These are phyloP conservation scores for Actinopyga echinites DNA, from an alignment of 53 echinoderm and acorn worm genomes.

Conservation along the genomic window DNA sequence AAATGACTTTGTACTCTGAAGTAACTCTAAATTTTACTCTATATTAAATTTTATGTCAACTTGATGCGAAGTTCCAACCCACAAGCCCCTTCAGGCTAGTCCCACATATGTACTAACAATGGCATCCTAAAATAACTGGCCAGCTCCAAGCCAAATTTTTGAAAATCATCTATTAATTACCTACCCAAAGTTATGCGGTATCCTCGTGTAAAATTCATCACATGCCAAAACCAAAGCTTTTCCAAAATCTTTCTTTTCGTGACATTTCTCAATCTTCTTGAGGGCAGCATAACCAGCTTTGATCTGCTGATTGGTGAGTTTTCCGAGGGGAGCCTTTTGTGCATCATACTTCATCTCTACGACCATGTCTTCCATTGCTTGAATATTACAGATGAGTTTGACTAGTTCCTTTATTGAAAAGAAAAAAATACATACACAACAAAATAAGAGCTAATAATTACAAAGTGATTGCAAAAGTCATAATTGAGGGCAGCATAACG, in stretches of 20 bases:
- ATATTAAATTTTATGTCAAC: no score
- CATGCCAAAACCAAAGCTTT: slow-evolving; percentile 86
- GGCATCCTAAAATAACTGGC: no score
- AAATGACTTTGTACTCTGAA: no score
- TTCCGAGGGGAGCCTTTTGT: slow-evolving; percentile 96
- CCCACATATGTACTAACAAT: no score
- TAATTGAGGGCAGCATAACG: background rate
- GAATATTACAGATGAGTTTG: slow-evolving; percentile 82
- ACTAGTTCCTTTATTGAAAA: slow-evolving; percentile 65
- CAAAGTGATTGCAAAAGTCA: no score
- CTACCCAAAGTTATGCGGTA: slow-evolving; percentile 98
- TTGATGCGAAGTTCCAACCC: no score
- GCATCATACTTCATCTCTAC: slow-evolving; percentile 99
- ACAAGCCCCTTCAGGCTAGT: no score
- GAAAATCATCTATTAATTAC: no score
- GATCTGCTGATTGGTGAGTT: slow-evolving; percentile 86
- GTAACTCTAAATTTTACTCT: no score
- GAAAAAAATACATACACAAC: no score
- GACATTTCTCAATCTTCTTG: slow-evolving; percentile 88
- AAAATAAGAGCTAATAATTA: no score
- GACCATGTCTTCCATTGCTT: slow-evolving; percentile 95
- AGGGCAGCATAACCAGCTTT: slow-evolving; percentile 88
- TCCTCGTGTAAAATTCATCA: slow-evolving; percentile 95
- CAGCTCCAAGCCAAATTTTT: no score
- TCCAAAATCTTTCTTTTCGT: slow-evolving; percentile 66